These are phyloP conservation scores for Drosophila fulvimacula DNA, from an alignment of 2,888 invertebrate genomes.

Conservation along the genomic window DNA sequence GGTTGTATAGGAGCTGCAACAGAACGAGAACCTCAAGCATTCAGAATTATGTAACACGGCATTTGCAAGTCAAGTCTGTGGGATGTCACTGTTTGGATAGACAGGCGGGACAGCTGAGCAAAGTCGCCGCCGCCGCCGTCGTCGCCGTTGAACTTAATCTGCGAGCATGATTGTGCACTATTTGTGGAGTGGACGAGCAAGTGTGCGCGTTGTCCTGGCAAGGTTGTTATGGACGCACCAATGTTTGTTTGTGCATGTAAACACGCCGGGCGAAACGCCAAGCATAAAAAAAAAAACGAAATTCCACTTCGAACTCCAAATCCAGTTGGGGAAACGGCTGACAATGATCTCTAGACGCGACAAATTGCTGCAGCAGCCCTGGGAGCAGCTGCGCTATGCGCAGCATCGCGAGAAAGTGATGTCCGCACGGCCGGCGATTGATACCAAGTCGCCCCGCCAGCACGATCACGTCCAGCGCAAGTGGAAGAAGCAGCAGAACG, in stretches of 20 bases:
- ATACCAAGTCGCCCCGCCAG: constrained; percentile 87
- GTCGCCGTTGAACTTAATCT: constrained; percentile 71
- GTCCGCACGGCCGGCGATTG: constrained; percentile 89
- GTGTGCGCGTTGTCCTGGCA: constrained; percentile 72
- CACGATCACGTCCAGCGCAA: constrained; percentile 89
- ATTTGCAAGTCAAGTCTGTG: constrained; percentile 77
- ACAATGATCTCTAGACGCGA: constrained; percentile 90
- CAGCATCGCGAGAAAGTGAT: constrained; percentile 89
- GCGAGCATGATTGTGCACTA: constrained; percentile 72
- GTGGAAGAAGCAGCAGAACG: constrained; percentile 89
- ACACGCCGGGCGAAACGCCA: constrained; percentile 39
- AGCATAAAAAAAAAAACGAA: neutral
- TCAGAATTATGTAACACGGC: constrained; percentile 76
- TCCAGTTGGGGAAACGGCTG: constrained; percentile 20
- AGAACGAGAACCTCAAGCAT: constrained; percentile 36
- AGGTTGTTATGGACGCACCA: constrained; percentile 73
- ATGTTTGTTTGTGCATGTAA: constrained; percentile 66
- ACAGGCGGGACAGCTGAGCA: constrained; percentile 74
- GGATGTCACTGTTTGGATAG: constrained; percentile 73
- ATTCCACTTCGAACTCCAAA: constrained; percentile 15
- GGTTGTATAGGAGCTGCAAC: constrained; percentile 10
- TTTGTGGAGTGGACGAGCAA: constrained; percentile 56
- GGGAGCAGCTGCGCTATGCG: constrained; percentile 89
- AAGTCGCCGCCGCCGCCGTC: constrained; percentile 67
- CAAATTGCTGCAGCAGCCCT: constrained; percentile 89